A percentile compares a stretch with the other conserved stretches of the same genome.
Evolutionary conservation across 2,797 vertebrate genomes (phyloP).

Genomic region (Hippoglossus hippoglossus): DNA sequence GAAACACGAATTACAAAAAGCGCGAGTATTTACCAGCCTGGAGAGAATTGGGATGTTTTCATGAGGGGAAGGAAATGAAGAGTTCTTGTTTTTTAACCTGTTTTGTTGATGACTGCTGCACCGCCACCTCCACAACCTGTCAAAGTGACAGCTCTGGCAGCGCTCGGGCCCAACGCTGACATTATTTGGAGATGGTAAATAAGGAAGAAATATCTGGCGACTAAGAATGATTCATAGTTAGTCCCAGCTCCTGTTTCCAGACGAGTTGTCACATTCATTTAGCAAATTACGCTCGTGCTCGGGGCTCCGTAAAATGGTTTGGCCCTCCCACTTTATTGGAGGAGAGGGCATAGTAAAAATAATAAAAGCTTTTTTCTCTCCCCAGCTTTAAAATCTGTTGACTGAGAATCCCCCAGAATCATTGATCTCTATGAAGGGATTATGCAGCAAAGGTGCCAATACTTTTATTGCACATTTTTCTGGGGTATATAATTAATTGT

Average conservation of each 20-base stretch:
- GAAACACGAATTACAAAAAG: constrained; percentile 55
- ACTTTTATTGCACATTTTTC: constrained; percentile 26
- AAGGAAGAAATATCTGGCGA: constrained; percentile 62
- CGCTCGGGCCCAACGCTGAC: constrained; percentile 63
- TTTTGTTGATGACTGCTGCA: constrained; percentile 64
- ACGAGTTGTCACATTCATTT: constrained; percentile 78
- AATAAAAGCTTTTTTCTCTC: constrained; percentile 11
- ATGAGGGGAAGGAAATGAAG: constrained; percentile 45
- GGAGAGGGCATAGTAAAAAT: constrained; percentile 42
- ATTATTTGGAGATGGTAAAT: constrained; percentile 74
- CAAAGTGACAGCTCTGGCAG: constrained; percentile 73
- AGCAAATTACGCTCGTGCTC: constrained; percentile 64
- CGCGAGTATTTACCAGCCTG: constrained; percentile 43
- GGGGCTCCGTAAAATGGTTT: constrained; percentile 53
- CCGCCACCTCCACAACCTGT: constrained; percentile 70
- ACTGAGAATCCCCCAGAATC: constrained; percentile 27
- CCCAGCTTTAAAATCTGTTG: constrained; percentile 32
- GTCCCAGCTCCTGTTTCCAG: constrained; percentile 73
- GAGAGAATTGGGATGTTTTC: constrained; percentile 54
- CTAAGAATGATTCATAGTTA: constrained; percentile 72
- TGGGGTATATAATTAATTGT: constrained; percentile 57
- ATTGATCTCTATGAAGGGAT: constrained; percentile 45
- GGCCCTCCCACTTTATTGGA: constrained; percentile 45
- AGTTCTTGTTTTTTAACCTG: constrained; percentile 62
- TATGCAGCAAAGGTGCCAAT: constrained; percentile 34